A percentile compares a stretch with the other conserved stretches of the same genome.
Evolutionary conservation across 2,888 invertebrate species (phyloP).

Genomic region (Kuschelorhynchus macadamiae): DNA sequence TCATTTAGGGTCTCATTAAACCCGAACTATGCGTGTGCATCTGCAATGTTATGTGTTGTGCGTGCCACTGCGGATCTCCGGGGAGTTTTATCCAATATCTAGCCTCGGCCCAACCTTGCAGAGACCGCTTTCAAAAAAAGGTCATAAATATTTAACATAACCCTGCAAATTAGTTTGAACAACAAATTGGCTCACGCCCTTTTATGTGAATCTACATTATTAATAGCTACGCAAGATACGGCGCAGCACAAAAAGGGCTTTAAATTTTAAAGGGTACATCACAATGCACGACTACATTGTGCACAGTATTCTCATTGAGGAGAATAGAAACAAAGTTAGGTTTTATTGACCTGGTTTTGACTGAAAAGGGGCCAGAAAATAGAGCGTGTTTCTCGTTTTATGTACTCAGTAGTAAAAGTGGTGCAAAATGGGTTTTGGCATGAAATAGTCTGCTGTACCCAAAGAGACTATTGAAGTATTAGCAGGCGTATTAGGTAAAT

Average conservation of each 20-base stretch:
- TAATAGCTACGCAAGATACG: constrained; percentile 47
- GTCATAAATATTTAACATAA: constrained; percentile 49
- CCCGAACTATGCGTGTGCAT: constrained; percentile 64
- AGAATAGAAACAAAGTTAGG: constrained; percentile 33
- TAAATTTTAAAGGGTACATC: constrained; percentile 37
- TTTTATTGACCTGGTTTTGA: constrained; percentile 37
- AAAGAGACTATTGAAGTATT: too few relatives aligned
- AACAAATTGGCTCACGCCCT: constrained; percentile 51
- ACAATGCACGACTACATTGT: constrained; percentile 36
- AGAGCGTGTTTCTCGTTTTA: constrained; percentile 24
- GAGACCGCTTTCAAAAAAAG: constrained; percentile 35
- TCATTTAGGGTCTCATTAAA: constrained; percentile 39
- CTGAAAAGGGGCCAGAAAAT: constrained; percentile 30
- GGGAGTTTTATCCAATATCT: constrained; percentile 52
- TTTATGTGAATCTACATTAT: constrained; percentile 46
- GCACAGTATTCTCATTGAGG: constrained; percentile 28
- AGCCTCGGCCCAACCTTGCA: constrained; percentile 44
- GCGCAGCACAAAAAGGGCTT: constrained; percentile 30
- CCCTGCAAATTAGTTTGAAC: constrained; percentile 49
- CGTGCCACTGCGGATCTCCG: constrained; percentile 56
- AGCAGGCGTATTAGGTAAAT: too few relatives aligned
- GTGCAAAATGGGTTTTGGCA: too few relatives aligned
- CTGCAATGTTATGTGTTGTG: constrained; percentile 63
- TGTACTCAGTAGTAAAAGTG: constrained; percentile 20
- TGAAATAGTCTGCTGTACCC: too few relatives aligned